These are phyloP conservation scores for Seriola dumerili DNA, from an alignment of 2,113 vertebrate species.

Conservation along the genomic window DNA sequence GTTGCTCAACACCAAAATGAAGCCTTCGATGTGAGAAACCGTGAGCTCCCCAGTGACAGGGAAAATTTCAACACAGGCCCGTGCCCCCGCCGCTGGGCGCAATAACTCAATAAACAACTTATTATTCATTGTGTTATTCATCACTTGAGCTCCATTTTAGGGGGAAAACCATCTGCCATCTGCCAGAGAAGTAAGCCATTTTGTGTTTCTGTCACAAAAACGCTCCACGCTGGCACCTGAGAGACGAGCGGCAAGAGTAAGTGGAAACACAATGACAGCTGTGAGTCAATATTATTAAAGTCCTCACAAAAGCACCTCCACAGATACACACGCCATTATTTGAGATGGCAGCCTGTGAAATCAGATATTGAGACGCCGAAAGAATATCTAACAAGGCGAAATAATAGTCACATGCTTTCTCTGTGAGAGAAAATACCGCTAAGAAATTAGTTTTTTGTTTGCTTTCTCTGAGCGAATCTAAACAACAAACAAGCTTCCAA, in stretches of 20 bases:
- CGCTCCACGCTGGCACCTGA: conserved; percentile 44
- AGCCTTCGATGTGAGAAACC: conserved; percentile 8
- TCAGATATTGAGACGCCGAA: conserved; percentile 51
- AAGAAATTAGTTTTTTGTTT: conserved; percentile 68
- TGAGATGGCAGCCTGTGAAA: conserved; percentile 42
- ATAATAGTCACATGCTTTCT: conserved; percentile 20
- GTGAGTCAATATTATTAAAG: conserved; percentile 57
- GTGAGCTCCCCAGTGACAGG: conserved; percentile 24
- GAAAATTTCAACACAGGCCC: conserved; percentile 30
- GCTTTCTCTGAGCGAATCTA: conserved; percentile 44
- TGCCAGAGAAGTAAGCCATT: conserved; percentile 49
- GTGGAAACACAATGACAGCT: conserved; percentile 59
- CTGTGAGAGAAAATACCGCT: conserved; percentile 16
- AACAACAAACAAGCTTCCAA: conserved; percentile 60
- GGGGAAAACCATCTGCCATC: conserved; percentile 42
- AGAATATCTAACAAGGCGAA: conserved; percentile 38
- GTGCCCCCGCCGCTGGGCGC: conserved; percentile 6
- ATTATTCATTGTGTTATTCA: conserved; percentile 59
- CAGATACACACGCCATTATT: conserved; percentile 9
- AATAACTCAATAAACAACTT: conserved; percentile 60
- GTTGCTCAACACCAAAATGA: conserved; percentile 1
- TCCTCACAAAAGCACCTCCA: conserved; percentile 4
- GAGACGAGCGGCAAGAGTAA: conserved; percentile 34
- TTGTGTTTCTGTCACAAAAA: conserved; percentile 47
- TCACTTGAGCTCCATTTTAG: conserved; percentile 41